Conservation (phyloP, 2,797 vertebrate species). For the Argya squamiceps region DNA sequence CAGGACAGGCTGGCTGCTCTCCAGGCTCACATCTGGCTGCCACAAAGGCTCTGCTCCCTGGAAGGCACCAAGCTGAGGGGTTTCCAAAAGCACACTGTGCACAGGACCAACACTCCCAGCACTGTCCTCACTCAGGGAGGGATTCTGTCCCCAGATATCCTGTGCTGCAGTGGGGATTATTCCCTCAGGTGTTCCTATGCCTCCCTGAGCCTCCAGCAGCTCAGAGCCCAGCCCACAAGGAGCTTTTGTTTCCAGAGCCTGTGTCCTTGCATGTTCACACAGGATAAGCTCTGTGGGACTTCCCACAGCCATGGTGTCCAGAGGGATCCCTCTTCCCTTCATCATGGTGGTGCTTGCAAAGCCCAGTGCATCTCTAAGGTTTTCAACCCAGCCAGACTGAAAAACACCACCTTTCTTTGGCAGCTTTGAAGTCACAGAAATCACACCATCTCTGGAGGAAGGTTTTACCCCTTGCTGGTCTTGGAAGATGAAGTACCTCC, state of each 20-base stretch:
- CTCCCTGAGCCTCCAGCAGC: neutral
- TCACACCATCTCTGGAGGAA: neutral
- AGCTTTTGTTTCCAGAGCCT: neutral
- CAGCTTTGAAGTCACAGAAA: neutral
- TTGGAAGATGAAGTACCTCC: conserved; percentile 60
- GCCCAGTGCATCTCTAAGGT: neutral
- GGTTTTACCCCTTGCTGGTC: neutral
- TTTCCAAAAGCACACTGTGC: neutral
- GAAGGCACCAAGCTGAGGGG: neutral
- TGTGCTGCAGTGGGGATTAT: neutral
- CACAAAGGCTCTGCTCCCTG: neutral
- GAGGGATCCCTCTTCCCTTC: accelerated
- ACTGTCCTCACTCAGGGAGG: accelerated
- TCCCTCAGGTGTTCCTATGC: neutral
- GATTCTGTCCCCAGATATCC: neutral
- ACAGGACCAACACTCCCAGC: accelerated
- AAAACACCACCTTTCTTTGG: neutral
- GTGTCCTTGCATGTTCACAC: accelerated
- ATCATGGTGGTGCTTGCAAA: neutral
- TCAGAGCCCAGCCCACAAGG: neutral
- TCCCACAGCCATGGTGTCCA: accelerated
- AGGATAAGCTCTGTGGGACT: neutral
- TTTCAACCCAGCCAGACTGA: neutral
- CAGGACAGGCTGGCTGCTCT: neutral
- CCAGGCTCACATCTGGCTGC: neutral